Evolutionary conservation across 2,113 vertebrate species (phyloP).

Genomic region (Dascyllus trimaculatus): DNA sequence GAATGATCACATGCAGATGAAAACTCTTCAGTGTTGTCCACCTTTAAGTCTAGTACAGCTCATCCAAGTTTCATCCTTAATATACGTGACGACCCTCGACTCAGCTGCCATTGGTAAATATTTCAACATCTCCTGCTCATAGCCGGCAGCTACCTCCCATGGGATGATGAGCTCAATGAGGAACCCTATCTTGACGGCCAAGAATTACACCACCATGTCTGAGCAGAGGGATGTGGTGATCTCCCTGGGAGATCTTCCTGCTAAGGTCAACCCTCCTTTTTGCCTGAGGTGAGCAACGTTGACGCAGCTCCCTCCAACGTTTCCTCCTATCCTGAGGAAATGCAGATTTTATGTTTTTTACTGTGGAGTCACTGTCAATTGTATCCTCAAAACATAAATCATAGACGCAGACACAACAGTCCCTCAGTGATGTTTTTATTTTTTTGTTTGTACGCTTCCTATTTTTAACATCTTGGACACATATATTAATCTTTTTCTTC

Average conservation of each 20-base stretch:
- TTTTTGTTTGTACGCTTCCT: background rate
- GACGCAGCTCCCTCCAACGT: conserved; percentile 16
- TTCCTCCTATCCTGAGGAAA: conserved; percentile 17
- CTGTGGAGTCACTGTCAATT: background rate
- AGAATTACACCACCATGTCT: background rate
- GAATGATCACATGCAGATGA: background rate
- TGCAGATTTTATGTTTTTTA: background rate
- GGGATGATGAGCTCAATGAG: conserved; percentile 16
- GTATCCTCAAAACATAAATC: background rate
- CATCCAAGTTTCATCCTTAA: conserved; percentile 16
- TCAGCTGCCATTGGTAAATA: conserved; percentile 19
- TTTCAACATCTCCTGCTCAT: conserved; percentile 1
- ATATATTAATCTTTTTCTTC: background rate
- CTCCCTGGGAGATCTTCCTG: background rate
- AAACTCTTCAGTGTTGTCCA: background rate
- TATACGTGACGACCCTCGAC: conserved; percentile 8
- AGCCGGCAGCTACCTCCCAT: background rate
- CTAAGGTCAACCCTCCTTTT: conserved; percentile 15
- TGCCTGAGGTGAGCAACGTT: conserved; percentile 7
- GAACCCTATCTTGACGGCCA: conserved; percentile 4
- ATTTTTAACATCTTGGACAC: background rate
- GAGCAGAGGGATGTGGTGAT: conserved; percentile 11
- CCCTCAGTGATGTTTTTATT: background rate
- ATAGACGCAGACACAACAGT: too few relatives aligned
- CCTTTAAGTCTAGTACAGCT: conserved; percentile 3